Evolutionary conservation across 2,113 vertebrate species (phyloP).

Genomic region (Melanerpes formicivorus): DNA sequence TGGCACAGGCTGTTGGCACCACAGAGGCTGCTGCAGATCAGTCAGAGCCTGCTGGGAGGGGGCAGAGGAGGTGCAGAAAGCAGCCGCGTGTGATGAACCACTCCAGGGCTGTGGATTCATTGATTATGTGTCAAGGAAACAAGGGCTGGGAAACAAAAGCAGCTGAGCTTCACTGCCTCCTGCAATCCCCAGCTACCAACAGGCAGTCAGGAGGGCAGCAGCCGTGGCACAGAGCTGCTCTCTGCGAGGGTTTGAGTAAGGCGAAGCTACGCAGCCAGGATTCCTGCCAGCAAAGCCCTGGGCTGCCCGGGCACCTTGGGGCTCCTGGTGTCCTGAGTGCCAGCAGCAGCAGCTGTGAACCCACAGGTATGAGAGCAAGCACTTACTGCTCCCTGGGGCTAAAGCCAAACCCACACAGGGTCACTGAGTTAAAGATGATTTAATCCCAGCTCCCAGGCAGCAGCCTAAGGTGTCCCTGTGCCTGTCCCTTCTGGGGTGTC

Average conservation of each 20-base stretch:
- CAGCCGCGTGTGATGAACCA: neutral
- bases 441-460: neutral
- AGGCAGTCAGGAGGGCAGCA: fast-evolving
- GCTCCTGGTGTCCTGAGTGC: neutral
- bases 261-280: fast-evolving
- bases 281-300: neutral
- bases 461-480: neutral
- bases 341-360: neutral
- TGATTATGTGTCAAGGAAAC: neutral
- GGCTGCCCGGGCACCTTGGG: neutral
- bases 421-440: fast-evolving
- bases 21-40: neutral
- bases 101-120: neutral
- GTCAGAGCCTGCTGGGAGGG: fast-evolving
- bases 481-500: fast-evolving
- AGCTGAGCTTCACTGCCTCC: neutral
- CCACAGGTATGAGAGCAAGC: neutral
- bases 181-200: neutral
- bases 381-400: neutral
- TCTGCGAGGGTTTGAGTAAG: neutral
- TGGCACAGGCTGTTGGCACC: neutral
- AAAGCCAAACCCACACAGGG: fast-evolving
- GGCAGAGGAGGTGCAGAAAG: neutral
- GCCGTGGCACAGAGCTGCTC: neutral
- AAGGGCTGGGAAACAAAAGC: fast-evolving